Percentiles rank a stretch among this genome's conserved stretches.
Conservation (phyloP, 64 coral and sea anemone genomes). For the Stichodactyla helianthus region DNA sequence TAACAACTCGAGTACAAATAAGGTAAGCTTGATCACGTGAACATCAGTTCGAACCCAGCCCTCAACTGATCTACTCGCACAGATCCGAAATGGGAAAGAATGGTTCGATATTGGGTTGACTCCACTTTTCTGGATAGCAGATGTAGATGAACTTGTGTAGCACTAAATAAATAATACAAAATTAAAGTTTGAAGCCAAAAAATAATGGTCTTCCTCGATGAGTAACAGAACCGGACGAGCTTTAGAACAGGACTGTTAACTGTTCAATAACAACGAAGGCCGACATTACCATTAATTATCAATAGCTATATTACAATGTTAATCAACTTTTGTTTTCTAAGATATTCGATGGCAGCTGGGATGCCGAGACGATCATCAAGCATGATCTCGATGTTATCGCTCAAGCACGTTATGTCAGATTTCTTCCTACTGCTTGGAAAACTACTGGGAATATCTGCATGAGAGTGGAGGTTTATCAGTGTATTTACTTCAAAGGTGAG, state of each 20-base stretch:
- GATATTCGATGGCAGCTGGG: conserved; percentile 40
- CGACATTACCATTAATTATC: no score
- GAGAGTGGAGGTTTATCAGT: conserved; percentile 50
- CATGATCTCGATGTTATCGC: not conserved
- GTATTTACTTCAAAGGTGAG: conserved; percentile 43
- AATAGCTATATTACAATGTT: no score
- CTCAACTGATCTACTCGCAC: not conserved
- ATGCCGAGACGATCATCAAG: conserved; percentile 11
- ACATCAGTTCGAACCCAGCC: not conserved
- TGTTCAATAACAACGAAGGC: no score
- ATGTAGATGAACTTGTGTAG: no score
- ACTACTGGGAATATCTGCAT: conserved; percentile 43
- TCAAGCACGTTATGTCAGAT: conserved; percentile 30
- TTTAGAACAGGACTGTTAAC: no score
- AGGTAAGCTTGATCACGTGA: conserved; percentile 10
- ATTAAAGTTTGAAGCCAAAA: no score
- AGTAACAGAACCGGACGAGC: no score
- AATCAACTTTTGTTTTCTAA: not conserved
- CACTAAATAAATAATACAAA: no score
- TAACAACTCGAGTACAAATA: not conserved
- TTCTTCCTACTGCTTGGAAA: conserved; percentile 36
- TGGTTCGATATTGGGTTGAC: not conserved
- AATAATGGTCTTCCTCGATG: no score
- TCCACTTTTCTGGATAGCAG: no score
- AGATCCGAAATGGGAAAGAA: not conserved